Base-by-base conservation (phyloP, 2,797 vertebrate species). In the Semaprochilodus insignis region DNA sequence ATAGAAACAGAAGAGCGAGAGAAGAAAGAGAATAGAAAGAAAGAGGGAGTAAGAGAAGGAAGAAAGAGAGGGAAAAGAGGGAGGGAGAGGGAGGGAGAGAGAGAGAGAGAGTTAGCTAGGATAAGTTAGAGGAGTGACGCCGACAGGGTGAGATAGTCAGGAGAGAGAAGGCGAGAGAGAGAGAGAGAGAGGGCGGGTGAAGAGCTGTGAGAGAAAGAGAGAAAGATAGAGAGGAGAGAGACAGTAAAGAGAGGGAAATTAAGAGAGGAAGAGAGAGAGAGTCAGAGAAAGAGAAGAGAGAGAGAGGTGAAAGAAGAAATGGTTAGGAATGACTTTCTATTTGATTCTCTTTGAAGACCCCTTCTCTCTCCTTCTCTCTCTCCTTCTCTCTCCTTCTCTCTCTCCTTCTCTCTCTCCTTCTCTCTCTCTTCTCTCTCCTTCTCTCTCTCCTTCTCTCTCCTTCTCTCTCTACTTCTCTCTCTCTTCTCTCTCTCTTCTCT, bases 131-230 rank as follows among this genome's bases (percentile, higher is more conserved):
- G n/a, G n/a, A n/a, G n/a, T n/a, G n/a, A n/a, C n/a, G n/a, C n/a
- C n/a, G n/a, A n/a, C n/a, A n/a, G n/a, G n/a, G n/a, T n/a, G n/a
- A n/a, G n/a, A n/a, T n/a, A n/a, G n/a, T n/a, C n/a, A n/a, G n/a
- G n/a, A n/a, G n/a, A 76, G 74, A 59, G 59, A 77, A 76, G 82
- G 44, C 51, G 82, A 78, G 78, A 80, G 85, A 87, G 57, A 86
- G 78, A 83, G 81, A 90, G 77, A 17, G 27, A 85, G 83, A 82
- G 80, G 82, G 70, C 86, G 71, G 86, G 87, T 3, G 40, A 40
- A 40, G 8, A 13, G 48, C 4, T 36, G 48, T 10, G 51, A 52
- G 2, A 13, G 59, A 62, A 6, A 62, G 21, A 62, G 59, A 62
- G 59, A 79, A 75, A 83, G 40, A 40, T 3, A 89, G 84, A 76